Percentiles rank a stretch among this genome's conserved stretches.
These are phyloP conservation scores for Podarcis lilfordi DNA, from an alignment of 2,797 vertebrate genomes.

Conservation along the genomic window DNA sequence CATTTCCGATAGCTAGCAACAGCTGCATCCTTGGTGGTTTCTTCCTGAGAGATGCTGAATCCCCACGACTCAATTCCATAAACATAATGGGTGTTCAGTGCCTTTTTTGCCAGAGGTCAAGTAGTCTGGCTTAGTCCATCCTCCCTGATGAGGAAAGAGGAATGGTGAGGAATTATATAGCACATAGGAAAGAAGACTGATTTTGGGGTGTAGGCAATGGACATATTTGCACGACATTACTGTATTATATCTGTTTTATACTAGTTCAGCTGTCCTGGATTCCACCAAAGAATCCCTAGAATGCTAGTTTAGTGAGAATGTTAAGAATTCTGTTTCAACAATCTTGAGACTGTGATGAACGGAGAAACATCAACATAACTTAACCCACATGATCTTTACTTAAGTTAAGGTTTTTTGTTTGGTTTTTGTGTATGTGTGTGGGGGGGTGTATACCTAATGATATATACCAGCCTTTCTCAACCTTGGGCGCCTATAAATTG, in stretches of 20 bases:
- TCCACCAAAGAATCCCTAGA: background rate
- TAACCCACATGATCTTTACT: background rate
- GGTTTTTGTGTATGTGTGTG: no score
- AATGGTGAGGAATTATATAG: background rate
- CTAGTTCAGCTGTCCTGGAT: background rate
- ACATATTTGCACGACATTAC: background rate
- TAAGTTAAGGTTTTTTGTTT: background rate
- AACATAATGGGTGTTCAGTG: background rate
- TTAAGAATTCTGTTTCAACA: background rate
- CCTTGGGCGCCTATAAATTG: background rate
- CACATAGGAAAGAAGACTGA: background rate
- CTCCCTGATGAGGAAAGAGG: background rate
- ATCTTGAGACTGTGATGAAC: background rate
- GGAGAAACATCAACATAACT: background rate
- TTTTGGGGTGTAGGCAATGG: background rate
- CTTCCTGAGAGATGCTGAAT: slow-evolving; percentile 24
- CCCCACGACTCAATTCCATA: slow-evolving; percentile 9
- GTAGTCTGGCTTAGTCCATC: slow-evolving; percentile 16
- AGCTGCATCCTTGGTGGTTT: background rate
- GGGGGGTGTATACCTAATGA: background rate
- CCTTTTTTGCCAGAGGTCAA: slow-evolving; percentile 20
- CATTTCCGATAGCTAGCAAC: slow-evolving; percentile 39
- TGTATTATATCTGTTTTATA: background rate
- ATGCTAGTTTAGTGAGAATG: background rate
- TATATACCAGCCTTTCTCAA: background rate